Evolutionary conservation across 2,113 vertebrate species (phyloP).

Genomic region (Strigops habroptila): DNA sequence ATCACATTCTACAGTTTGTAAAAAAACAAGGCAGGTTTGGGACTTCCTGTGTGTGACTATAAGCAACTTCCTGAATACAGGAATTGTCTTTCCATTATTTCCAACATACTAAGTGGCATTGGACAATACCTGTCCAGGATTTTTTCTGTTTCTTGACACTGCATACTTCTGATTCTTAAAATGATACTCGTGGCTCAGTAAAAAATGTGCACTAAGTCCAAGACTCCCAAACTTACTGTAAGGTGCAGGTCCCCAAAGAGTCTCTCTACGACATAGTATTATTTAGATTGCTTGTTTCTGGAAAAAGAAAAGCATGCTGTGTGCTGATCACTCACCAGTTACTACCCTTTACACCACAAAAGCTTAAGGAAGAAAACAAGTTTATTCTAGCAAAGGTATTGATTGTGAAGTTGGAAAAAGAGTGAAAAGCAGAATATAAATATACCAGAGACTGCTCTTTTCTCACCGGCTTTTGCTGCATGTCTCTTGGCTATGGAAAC

Average conservation of each 20-base stretch:
- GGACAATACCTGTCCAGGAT: background rate
- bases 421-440: background rate
- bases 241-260: background rate
- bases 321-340: background rate
- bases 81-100: background rate
- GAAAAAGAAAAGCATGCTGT: background rate
- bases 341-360: background rate
- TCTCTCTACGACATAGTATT: background rate
- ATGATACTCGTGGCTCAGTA: background rate
- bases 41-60: background rate
- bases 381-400: background rate
- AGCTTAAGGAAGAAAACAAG: background rate
- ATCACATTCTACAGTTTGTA: background rate
- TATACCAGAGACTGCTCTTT: background rate
- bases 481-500: background rate
- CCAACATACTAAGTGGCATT: background rate
- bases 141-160: background rate
- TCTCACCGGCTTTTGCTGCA: background rate
- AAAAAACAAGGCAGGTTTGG: background rate
- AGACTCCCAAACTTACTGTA: background rate
- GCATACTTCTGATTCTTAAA: background rate
- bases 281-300: background rate
- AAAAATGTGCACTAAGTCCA: background rate
- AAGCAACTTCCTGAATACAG: background rate
- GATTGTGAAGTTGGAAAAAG: background rate